phyloP scores from a whole-genome alignment of 2,797 vertebrate genomes.

The Phataginus tricuspis region DNA sequence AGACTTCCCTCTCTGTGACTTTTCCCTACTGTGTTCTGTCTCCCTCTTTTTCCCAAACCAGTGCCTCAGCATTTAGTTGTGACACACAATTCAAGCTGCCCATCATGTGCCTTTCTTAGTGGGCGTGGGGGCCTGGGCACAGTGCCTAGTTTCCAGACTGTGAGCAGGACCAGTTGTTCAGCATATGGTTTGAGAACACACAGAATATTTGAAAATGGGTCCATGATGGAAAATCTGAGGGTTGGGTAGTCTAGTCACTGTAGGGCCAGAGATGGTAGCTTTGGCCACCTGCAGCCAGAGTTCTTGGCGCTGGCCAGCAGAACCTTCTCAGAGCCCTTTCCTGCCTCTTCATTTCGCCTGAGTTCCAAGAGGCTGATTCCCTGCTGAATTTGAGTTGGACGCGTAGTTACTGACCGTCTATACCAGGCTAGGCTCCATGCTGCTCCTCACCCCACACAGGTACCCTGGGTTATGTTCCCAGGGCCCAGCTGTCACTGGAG shows the following conservation, averaged over 20 bases:
- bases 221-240: slow-evolving; percentile 59
- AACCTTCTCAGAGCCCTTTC: slow-evolving; percentile 11
- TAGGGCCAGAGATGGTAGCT: background rate
- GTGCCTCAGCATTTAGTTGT: background rate
- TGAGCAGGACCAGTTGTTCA: slow-evolving; percentile 29
- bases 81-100: background rate
- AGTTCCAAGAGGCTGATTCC: background rate
- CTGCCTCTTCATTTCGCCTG: background rate
- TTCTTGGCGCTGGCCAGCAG: background rate
- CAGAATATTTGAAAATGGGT: slow-evolving; percentile 46
- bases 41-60: background rate
- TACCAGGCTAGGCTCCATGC: background rate
- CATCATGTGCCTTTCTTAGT: background rate
- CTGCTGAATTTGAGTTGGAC: background rate
- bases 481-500: background rate
- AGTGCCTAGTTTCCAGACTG: slow-evolving; percentile 45
- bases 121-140: slow-evolving; percentile 40
- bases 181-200: slow-evolving; percentile 27
- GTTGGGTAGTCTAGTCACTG: background rate
- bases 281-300: slow-evolving; percentile 13
- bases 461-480: background rate
- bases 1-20: background rate
- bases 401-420: background rate
- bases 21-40: background rate
- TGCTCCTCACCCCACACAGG: rapidly evolving